Base-by-base conservation (phyloP, 1,140 invertebrate genomes). In the Hylyphantes graminicola region DNA sequence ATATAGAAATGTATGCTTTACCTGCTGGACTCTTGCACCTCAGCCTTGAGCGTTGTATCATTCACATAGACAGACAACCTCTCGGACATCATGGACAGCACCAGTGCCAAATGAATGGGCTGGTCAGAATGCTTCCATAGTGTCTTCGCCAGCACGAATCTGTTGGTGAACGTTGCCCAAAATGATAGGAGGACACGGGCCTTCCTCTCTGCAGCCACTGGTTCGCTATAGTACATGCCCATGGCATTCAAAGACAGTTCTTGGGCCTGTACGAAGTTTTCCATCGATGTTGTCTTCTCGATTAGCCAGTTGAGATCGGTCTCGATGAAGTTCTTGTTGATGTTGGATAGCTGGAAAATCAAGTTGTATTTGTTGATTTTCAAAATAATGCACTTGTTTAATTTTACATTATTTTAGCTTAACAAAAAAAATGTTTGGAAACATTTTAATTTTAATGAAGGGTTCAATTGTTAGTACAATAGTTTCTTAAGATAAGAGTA, bases 91-190 rank as follows among this genome's bases (percentile, higher is more conserved):
- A 88, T 87, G 10, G 88, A 88, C 21, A 89, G 74, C 11, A 91
- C 88, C 0, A 91, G 86, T 53, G 90, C 90, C 50, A 91, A 83
- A 50, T 90, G 89, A n/a, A 91, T 89, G 0, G 90, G 90, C 67
- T 91, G 89, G 77, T 90, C 90, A 17, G 89, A 88, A 54, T 88
- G 87, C 82, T 90, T 90, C 90, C 90, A 91, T 15, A 91, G 76
- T 8, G 90, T 87, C 78, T 90, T 90, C 0, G 89, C 90, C 50
- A 91, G 83, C 72, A 89, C 87, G 9, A 79, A 65, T 35, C 85
- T 55, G 51, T 87, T 85, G 17, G 86, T 87, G 51, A 90, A 86
- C 10, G 89, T 88, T 12, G 90, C 89, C 90, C 90, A 91, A 12
- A 90, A 86, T 13, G 87, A 84, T 12, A 88, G 72, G 13, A 87